These are phyloP conservation scores for Dendropsophus ebraccatus DNA, from an alignment of 2,113 vertebrate species.

Conservation along the genomic window DNA sequence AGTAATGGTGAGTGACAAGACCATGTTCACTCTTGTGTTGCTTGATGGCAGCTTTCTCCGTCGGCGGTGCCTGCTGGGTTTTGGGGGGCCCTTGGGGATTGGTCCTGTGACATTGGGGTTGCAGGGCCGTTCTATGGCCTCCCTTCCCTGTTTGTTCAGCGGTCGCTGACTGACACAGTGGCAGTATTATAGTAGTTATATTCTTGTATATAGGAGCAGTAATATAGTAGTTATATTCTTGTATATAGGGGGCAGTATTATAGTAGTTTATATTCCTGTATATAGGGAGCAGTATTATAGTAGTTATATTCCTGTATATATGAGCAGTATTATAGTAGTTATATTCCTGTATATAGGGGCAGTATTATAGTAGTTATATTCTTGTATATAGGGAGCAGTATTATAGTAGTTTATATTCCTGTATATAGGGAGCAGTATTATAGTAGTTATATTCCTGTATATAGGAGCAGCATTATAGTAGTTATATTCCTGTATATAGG, in stretches of 20 bases:
- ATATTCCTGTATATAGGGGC: not conserved
- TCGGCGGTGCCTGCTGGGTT: too few species aligned
- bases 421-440: not conserved
- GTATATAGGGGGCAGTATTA: not conserved
- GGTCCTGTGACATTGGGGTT: too few species aligned
- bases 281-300: not conserved
- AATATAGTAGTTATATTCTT: conserved; percentile 3
- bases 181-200: not conserved
- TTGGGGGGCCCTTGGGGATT: too few species aligned
- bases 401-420: not conserved
- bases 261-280: not conserved
- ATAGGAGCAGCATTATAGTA: not conserved
- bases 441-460: too few species aligned
- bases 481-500: not conserved
- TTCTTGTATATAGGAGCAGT: not conserved
- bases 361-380: not conserved
- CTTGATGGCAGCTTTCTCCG: too few species aligned
- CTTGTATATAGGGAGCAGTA: conserved; percentile 1
- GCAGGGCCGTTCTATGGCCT: too few species aligned
- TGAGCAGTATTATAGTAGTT: not conserved
- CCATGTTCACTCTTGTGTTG: too few species aligned
- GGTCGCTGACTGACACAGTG: too few species aligned
- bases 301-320: conserved; percentile 12
- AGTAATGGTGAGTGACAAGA: too few species aligned
- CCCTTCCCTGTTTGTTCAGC: too few species aligned